phyloP scores from a whole-genome alignment of 2,797 vertebrate genomes.

The Centroberyx gerrardi region DNA sequence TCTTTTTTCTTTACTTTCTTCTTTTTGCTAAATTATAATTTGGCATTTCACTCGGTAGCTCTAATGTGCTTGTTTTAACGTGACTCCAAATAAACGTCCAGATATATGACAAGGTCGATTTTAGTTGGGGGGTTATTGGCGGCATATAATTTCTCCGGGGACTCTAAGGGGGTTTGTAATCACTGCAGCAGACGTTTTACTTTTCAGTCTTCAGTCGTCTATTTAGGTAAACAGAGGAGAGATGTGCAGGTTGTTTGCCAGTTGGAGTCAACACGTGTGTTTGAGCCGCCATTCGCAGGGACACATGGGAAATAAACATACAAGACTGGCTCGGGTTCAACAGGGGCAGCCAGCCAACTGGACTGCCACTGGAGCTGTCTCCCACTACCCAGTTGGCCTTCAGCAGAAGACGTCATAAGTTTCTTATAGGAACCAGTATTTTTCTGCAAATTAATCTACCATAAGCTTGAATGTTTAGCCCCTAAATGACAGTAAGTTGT shows the following conservation, averaged over 20 bases:
- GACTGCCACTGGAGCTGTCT: conserved; percentile 46
- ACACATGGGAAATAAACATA: conserved; percentile 59
- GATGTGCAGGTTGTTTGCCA: conserved; percentile 65
- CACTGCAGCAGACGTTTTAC: conserved; percentile 61
- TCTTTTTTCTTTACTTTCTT: not conserved
- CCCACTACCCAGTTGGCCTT: conserved; percentile 44
- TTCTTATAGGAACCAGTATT: conserved; percentile 23
- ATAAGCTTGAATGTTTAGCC: conserved; percentile 19
- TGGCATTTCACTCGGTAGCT: conserved; percentile 61
- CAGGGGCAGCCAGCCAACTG: conserved; percentile 41
- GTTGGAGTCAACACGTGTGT: conserved; percentile 62
- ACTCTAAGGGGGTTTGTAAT: conserved; percentile 61
- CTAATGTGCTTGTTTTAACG: conserved; percentile 64
- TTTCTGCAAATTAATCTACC: conserved; percentile 20
- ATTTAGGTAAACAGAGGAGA: conserved; percentile 71
- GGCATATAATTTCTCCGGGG: conserved; percentile 57
- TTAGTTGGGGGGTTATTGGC: conserved; percentile 57
- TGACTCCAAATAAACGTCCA: conserved; percentile 63
- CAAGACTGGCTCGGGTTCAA: conserved; percentile 22
- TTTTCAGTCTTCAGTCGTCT: conserved; percentile 71
- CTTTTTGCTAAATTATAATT: conserved; percentile 60
- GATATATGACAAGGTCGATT: conserved; percentile 67
- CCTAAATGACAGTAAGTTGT: not conserved
- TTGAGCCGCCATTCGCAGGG: conserved; percentile 49
- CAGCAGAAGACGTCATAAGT: conserved; percentile 20